Evolutionary conservation across 2,113 vertebrate genomes (phyloP), one percentile per base, ranked within the genome.

Genomic region (Australoheros scitulus): DNA sequence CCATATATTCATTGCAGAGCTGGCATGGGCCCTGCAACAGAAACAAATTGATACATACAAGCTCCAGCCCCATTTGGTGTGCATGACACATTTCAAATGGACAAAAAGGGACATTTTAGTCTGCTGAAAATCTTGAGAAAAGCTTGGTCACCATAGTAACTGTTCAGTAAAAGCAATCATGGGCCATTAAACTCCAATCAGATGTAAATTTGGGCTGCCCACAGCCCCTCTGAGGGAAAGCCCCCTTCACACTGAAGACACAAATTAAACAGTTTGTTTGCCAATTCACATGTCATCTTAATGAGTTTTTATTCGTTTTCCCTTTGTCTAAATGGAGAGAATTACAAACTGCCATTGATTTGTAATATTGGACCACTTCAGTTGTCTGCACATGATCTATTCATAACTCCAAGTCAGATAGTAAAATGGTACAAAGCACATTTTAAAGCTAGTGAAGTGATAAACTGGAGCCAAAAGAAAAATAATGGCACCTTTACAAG

Each of bases 41-140:
- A 96, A 97, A 97, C 97, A 98, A 98, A 98, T 98, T 98, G 97
- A 97, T 97, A 97, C 97, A 96, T 97, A 94, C 95, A 91, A 95
- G 96, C 90, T 87, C 94, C 95, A 88, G 92, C 91, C 96, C 95
- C 93, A 93, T 93, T 88, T 95, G 95, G 95, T 95, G 95, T 93
- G 83, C 96, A 96, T 96, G 94, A 95, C 96, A 92, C 96, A 93
- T 96, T 96, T 94, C 91, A 85, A 94, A 96, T 91, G 86, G 94
- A 97, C 96, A 97, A 97, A 97, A 96, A 96, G 95, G 95, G 95
- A 96, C 96, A 92, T 96, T 96, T 96, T 92, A 92, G 96, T 90
- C 96, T 96, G 96, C 94, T 97, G 95, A 96, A 97, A 97, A 97
- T 96, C 96, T 96, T 96, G 95, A 96, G 96, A 96, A 97, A 97